Conservation (phyloP, 2,888 invertebrate genomes). For the Euplagia quadripunctaria region DNA sequence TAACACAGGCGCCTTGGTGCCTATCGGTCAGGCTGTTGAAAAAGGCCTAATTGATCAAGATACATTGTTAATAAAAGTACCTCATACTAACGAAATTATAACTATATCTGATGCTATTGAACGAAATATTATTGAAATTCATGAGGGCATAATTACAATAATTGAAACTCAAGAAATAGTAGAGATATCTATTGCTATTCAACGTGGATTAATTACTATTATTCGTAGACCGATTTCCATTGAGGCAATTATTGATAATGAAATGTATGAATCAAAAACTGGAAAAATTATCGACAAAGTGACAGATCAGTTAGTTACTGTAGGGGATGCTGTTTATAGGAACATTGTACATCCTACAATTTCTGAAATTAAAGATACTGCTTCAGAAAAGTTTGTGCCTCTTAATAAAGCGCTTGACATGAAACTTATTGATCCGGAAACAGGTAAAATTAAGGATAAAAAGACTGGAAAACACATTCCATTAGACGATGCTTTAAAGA, state of each 20-base stretch:
- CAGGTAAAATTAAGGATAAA: slow-evolving; percentile 91
- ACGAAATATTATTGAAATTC: slow-evolving; percentile 92
- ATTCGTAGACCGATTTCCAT: slow-evolving; percentile 92
- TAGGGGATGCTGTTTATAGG: slow-evolving; percentile 92
- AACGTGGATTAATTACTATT: slow-evolving; percentile 90
- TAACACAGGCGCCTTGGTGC: slow-evolving; percentile 88
- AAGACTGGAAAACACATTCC: slow-evolving; percentile 90
- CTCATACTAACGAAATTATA: slow-evolving; percentile 91
- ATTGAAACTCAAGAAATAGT: slow-evolving; percentile 90
- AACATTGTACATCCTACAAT: slow-evolving; percentile 94
- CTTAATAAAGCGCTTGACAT: slow-evolving; percentile 91
- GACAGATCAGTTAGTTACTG: slow-evolving; percentile 90
- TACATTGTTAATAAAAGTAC: slow-evolving; percentile 91
- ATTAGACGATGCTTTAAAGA: slow-evolving; percentile 90
- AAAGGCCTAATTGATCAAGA: slow-evolving; percentile 92
- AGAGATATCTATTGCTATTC: slow-evolving; percentile 90
- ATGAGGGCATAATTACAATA: slow-evolving; percentile 91
- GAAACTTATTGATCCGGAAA: slow-evolving; percentile 90
- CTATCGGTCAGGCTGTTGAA: slow-evolving; percentile 93
- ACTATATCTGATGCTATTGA: slow-evolving; percentile 94
- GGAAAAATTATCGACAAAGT: slow-evolving; percentile 91
- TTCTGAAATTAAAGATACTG: slow-evolving; percentile 93
- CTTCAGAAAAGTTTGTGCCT: slow-evolving; percentile 90
- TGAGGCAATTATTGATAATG: slow-evolving; percentile 91
- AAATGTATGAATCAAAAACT: slow-evolving; percentile 90